Evolutionary conservation across 1,140 invertebrate species (phyloP).

Genomic region (Drosophila rhopaloa): DNA sequence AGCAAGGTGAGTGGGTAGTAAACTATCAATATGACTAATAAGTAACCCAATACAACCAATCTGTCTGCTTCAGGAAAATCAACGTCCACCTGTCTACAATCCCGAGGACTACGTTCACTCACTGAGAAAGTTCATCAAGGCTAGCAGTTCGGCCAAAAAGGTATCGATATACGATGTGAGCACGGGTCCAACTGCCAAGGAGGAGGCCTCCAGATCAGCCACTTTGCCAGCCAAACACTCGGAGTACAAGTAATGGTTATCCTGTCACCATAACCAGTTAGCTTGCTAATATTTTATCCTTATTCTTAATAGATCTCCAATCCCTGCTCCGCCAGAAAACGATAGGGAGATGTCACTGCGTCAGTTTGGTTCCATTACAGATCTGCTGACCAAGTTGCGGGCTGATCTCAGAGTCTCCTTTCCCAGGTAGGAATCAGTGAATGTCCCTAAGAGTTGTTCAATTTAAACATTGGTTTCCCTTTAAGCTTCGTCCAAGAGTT

Average conservation of each 20-base stretch:
- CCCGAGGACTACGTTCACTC: conserved; percentile 92
- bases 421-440: conserved; percentile 88
- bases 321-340: conserved; percentile 85
- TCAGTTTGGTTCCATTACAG: conserved; percentile 93
- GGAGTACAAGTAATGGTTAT: conserved; percentile 72
- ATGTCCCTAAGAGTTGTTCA: too few species aligned
- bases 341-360: conserved; percentile 93
- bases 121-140: conserved; percentile 90
- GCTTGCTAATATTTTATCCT: background rate
- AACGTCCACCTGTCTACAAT: conserved; percentile 93
- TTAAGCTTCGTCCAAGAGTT: conserved; percentile 96
- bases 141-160: conserved; percentile 60
- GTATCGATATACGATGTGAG: conserved; percentile 80
- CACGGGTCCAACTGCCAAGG: conserved; percentile 40
- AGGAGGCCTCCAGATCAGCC: conserved; percentile 58
- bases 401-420: conserved; percentile 94
- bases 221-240: conserved; percentile 80
- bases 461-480: background rate
- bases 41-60: background rate
- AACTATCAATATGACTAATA: background rate
- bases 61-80: conserved; percentile 88
- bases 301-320: conserved; percentile 82
- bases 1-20: conserved; percentile 60
- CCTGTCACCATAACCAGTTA: background rate
- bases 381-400: conserved; percentile 94